Evolutionary conservation across 2,797 vertebrate genomes (phyloP).

Genomic region (Natrix natrix): DNA sequence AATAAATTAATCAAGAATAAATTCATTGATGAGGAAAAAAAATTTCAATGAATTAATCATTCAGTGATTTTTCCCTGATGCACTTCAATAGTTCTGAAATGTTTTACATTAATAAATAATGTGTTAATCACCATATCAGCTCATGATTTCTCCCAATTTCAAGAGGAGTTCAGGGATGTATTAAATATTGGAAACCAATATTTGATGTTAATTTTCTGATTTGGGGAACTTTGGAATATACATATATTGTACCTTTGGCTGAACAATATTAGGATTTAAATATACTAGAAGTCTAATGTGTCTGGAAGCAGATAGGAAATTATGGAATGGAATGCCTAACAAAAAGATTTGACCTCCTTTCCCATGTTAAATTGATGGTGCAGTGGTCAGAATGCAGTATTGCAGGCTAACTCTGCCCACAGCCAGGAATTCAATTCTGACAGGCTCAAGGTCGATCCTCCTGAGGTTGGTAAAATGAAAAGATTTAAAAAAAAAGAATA

Average conservation of each 20-base stretch:
- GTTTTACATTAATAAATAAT: neutral
- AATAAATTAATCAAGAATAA: neutral
- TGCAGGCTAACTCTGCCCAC: neutral
- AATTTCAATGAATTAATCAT: neutral
- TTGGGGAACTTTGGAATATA: neutral
- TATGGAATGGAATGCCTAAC: neutral
- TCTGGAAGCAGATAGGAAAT: neutral
- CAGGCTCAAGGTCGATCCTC: neutral
- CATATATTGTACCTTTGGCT: neutral
- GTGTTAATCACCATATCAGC: no score
- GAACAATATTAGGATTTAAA: neutral
- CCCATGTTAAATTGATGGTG: neutral
- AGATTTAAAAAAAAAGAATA: neutral
- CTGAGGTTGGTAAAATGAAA: no score
- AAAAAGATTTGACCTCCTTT: neutral
- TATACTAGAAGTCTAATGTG: neutral
- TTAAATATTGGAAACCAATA: neutral
- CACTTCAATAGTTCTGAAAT: neutral
- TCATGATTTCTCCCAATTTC: neutral
- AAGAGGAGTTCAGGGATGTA: neutral
- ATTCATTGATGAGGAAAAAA: neutral
- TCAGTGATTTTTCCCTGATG: neutral
- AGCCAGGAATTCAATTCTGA: neutral
- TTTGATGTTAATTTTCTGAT: neutral
- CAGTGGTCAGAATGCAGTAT: neutral